Evolutionary conservation across 2,113 vertebrate species (phyloP), one percentile per base, ranked within the genome.

Genomic region (Urocitellus parryii): DNA sequence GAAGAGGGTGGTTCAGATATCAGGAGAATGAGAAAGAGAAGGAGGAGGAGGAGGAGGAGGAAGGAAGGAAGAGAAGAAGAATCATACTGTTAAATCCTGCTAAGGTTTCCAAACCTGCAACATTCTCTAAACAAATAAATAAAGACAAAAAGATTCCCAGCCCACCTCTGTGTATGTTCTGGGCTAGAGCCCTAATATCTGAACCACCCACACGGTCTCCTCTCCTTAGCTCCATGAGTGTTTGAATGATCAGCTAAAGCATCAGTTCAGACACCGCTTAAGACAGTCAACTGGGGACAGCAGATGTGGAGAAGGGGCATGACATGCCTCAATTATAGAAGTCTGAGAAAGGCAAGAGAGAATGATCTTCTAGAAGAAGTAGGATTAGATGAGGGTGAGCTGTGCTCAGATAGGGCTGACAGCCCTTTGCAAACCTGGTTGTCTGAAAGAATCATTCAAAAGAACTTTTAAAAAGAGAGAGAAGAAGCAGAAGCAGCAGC

Each of bases 131-230:
- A 88, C 24, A 90, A 27, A 74, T 5, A 39, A n/a, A 72, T 37
- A 48, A 72, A 72, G 61, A 29, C 22, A 45, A 45, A 45, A 34
- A 34, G 29, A 74, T 45, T 74, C 10, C 24, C 10, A 9, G 11
- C 4, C 5, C 17, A 37, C 5, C 14, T 24, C 73, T 81, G 58
- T 56, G 27, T 63, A 8, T 37, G 13, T 25, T 18, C 29, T 61
- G 65, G 51, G 10, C 27, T 63, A 12, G 34, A 37, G 10, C 1
- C 24, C 58, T 81, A 53, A 24, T 37, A 32, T 42, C 67, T 11
- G 51, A 53, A 6, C 42, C 32, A 18, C 67, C 16, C 25, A 6
- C 13, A 4, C 0, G 25, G 8, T 9, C 9, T 2, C 2, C 6
- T 14, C 3, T 48, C 24, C n/a, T 29, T 6, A 12, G 22, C 17